Base-by-base conservation (phyloP, 1,140 invertebrate species). In the Drosophila kurseongensis region DNA sequence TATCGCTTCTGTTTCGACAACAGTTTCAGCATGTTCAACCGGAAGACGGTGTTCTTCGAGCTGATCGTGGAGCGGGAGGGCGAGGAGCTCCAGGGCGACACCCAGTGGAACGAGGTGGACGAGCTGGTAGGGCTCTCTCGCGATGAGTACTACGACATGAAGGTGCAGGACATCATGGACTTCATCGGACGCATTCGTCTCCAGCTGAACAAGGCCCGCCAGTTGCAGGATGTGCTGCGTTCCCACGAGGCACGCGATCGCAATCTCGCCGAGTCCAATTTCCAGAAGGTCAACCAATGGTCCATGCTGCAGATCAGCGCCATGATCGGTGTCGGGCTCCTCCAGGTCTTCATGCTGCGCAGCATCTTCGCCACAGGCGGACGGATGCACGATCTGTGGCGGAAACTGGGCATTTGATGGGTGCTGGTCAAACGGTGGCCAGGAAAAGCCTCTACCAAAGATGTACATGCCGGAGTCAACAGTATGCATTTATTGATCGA, bases 1-100 rank as follows among this genome's bases (percentile, higher is more conserved):
- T 97, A 96, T 90, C 94, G 94, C 68, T 95, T 97, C 76, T 98
- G 97, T 84, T 97, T 97, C 85, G 97, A 97, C 85, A 98, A 98
- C 84, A 95, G 94, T 4, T 96, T 96, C 85, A 97, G 96, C 81
- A 94, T 94, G 10, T 96, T 96, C 89, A 96, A 95, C 74, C 93
- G 93, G 9, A 98, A 97, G 92, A 95, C 96, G 23, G 95, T 97
- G 1, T 97, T 96, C 89, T 97, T 98, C 90, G 96, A 97, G 88
- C 83, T 97, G 4, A 93, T 95, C 65, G 94, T 96, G 35, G 95
- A 96, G 62, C 93, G 94, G 6, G 94, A 95, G 35, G 94, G 84
- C 13, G 83, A 90, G 14, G 68, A 77, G 42, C 56, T 79, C 48
- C 72, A 63, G 18, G 76, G 94, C 4, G 93, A 93, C 47, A 93